Evolutionary conservation across 2,888 invertebrate genomes (phyloP).

Genomic region (Steinernema scapterisci): DNA sequence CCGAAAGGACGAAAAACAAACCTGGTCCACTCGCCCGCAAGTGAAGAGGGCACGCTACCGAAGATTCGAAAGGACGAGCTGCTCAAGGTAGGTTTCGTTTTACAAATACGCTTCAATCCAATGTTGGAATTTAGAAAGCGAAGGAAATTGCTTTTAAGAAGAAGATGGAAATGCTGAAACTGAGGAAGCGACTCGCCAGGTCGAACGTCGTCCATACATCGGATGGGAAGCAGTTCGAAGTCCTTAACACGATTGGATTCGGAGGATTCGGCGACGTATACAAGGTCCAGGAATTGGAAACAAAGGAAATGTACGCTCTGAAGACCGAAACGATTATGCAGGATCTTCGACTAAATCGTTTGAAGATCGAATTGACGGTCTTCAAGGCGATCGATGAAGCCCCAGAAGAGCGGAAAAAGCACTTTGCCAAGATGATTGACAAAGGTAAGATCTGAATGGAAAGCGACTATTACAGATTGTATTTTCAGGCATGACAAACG

Average conservation of each 20-base stretch:
- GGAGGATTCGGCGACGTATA: slow-evolving; percentile 7
- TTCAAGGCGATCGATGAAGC: neutral
- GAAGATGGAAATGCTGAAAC: neutral
- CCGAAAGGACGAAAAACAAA: too few relatives aligned
- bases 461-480: neutral
- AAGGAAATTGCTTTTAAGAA: neutral
- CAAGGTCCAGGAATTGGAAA: neutral
- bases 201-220: neutral
- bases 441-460: neutral
- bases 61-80: too few relatives aligned
- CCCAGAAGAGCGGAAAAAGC: neutral
- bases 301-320: neutral
- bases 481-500: neutral
- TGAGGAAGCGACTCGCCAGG: neutral
- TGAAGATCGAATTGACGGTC: slow-evolving; percentile 1
- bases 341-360: neutral
- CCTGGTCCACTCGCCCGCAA: too few relatives aligned
- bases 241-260: neutral
- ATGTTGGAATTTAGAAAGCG: too few relatives aligned
- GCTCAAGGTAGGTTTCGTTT: too few relatives aligned
- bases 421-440: slow-evolving; percentile 5
- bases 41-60: too few relatives aligned
- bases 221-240: slow-evolving; percentile 5
- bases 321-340: slow-evolving; percentile 10
- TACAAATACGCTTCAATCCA: too few relatives aligned